Base-by-base conservation (phyloP, 2,888 invertebrate species). In the Parnassius mnemosyne region DNA sequence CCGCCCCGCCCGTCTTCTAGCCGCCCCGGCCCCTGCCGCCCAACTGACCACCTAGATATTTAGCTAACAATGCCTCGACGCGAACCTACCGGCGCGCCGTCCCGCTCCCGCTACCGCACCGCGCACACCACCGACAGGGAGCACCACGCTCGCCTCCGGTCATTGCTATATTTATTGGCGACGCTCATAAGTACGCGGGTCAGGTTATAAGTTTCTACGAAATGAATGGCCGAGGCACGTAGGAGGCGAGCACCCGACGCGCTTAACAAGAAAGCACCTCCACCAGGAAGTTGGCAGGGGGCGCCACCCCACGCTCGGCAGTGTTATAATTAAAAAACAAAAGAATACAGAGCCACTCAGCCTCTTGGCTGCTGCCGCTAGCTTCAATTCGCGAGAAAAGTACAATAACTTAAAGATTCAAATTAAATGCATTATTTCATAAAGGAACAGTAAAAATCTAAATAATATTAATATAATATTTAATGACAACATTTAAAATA, bases 291-390 rank as follows among this genome's bases (percentile, higher is more conserved):
- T 85, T 81, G 81, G 79, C 80, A 75, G 81, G 70, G 69, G 78
- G 68, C 67, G 70, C 75, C 84, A 76, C 84, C 86, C 86, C 80
- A 77, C 81, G 74, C 77, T 76, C 81, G 79, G 81, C 75, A 78
- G 83, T 85, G 81, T 89, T 90, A 90, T 90, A 90, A 91, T 91
- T 91, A 91, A 90, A 90, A 91, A 91, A 91, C 89, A 90, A 91
- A 91, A 89, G 89, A 89, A 91, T 85, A 90, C 87, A 87, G 79
- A 82, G 83, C 87, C 84, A 85, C 88, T 87, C 89, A 85, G 86
- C 87, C 86, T 87, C 87, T 84, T 83, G 77, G 83, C 77, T 71
- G 71, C 80, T 73, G 76, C 79, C 77, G 79, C 77, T 80, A 79
- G 79, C 83, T 84, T 81, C 78, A 83, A 81, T 85, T 83, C 77